Percentiles rank a stretch among this genome's conserved stretches.
These are phyloP conservation scores for Phenganax stokvisi DNA, from an alignment of 92 coral and sea anemone genomes.

Conservation along the genomic window DNA sequence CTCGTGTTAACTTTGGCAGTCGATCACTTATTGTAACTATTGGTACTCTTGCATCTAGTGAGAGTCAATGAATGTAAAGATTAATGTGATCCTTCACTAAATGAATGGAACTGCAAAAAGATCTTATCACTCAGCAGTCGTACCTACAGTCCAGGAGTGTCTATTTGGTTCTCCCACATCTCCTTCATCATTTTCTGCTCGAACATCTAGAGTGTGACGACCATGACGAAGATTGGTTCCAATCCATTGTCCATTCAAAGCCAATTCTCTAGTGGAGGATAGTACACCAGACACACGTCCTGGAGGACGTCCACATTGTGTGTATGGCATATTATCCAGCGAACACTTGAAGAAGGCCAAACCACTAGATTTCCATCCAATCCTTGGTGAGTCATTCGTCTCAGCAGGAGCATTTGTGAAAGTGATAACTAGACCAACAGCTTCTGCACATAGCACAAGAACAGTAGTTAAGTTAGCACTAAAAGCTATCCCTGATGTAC, in stretches of 20 bases:
- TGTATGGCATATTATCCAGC: constrained; percentile 12
- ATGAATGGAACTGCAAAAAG: not conserved
- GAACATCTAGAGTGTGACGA: constrained; percentile 5
- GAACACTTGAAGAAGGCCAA: constrained; percentile 28
- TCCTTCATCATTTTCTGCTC: constrained; percentile 6
- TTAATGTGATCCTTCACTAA: not conserved
- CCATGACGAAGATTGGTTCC: not conserved
- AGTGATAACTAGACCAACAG: not conserved
- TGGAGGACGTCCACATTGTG: constrained; percentile 10
- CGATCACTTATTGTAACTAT: not conserved
- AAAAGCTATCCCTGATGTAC: too few relatives aligned
- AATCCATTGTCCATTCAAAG: constrained; percentile 7
- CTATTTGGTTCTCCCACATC: constrained; percentile 5
- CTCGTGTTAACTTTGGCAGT: constrained; percentile 4
- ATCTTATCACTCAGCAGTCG: not conserved
- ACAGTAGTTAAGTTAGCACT: not conserved
- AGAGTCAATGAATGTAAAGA: not conserved
- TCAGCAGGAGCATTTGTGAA: not conserved
- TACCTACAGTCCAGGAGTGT: constrained; percentile 34
- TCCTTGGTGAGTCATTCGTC: constrained; percentile 6
- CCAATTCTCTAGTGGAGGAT: not conserved
- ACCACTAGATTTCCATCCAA: constrained; percentile 16
- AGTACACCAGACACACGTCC: too few relatives aligned
- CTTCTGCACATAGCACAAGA: not conserved
- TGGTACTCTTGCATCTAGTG: constrained; percentile 1